Conservation (phyloP, 1,140 invertebrate species). For the Euwallacea fornicatus region DNA sequence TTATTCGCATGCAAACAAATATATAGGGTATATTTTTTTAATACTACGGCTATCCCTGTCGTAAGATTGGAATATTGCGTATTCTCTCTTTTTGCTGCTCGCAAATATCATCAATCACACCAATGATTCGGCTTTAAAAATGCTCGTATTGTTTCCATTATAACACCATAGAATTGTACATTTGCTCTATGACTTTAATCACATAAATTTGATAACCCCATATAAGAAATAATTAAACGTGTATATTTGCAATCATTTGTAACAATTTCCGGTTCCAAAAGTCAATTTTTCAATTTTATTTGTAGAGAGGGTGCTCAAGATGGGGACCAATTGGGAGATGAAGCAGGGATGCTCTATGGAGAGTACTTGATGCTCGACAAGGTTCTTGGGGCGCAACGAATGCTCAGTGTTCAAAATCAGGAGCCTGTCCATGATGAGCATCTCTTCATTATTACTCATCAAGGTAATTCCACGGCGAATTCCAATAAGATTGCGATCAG, state of each 20-base stretch:
- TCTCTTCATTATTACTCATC: constrained; percentile 96
- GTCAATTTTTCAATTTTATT: constrained; percentile 9
- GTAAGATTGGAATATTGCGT: too few species aligned
- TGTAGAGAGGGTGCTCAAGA: constrained; percentile 52
- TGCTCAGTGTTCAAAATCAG: constrained; percentile 73
- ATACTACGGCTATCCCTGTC: too few species aligned
- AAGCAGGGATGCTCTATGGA: constrained; percentile 77
- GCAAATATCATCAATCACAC: not conserved
- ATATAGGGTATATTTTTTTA: too few species aligned
- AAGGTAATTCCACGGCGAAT: constrained; percentile 67
- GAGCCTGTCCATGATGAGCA: constrained; percentile 93
- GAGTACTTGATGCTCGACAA: constrained; percentile 91
- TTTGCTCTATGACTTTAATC: too few species aligned
- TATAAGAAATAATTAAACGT: too few species aligned
- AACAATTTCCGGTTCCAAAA: not conserved
- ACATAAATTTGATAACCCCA: too few species aligned
- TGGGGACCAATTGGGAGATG: constrained; percentile 58
- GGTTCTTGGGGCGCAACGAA: constrained; percentile 80
- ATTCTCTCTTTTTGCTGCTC: not conserved
- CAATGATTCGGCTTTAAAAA: not conserved
- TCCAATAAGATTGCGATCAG: too few species aligned
- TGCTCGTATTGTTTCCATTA: not conserved
- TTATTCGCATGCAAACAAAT: too few species aligned
- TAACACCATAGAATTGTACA: not conserved
- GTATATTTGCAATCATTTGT: too few species aligned